A percentile compares a stretch with the other conserved stretches of the same genome.
Conservation (phyloP, 2,113 vertebrate genomes). For the Manacus vitellinus region DNA sequence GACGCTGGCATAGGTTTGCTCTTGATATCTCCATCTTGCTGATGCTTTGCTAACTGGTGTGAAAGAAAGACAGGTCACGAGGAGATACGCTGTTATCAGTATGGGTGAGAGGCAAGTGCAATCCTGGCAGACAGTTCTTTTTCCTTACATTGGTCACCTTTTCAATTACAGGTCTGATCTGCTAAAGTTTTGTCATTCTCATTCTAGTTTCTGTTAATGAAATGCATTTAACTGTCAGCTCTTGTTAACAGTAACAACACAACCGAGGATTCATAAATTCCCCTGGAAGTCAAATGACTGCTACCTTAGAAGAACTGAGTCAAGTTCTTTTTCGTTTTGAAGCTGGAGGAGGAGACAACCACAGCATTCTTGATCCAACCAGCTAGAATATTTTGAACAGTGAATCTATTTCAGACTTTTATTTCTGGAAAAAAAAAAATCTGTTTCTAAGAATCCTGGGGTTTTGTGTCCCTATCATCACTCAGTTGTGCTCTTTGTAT, state of each 20-base stretch:
- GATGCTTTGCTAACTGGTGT: not conserved
- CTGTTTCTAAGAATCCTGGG: not conserved
- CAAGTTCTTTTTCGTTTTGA: not conserved
- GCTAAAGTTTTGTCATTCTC: constrained; percentile 56
- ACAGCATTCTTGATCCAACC: not conserved
- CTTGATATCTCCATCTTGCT: constrained; percentile 10
- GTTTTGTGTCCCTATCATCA: not conserved
- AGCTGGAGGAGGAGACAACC: not conserved
- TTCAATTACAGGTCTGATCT: constrained; percentile 51
- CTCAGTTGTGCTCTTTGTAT: not conserved
- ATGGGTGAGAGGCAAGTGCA: not conserved
- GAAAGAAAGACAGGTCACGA: not conserved
- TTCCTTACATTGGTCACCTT: constrained; percentile 49
- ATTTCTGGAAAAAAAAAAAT: not conserved
- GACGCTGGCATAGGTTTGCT: not conserved
- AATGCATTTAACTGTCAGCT: constrained; percentile 61
- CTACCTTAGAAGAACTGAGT: constrained; percentile 23
- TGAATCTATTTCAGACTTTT: not conserved
- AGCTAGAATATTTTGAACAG: not conserved
- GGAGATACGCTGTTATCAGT: not conserved
- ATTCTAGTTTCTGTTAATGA: constrained; percentile 63
- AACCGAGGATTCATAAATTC: constrained; percentile 29
- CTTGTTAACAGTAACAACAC: constrained; percentile 49
- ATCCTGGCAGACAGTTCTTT: constrained; percentile 10
- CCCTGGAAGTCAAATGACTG: constrained; percentile 28